phyloP scores from a whole-genome alignment of 2,797 vertebrate genomes.

The Sebastes wilsoni region DNA sequence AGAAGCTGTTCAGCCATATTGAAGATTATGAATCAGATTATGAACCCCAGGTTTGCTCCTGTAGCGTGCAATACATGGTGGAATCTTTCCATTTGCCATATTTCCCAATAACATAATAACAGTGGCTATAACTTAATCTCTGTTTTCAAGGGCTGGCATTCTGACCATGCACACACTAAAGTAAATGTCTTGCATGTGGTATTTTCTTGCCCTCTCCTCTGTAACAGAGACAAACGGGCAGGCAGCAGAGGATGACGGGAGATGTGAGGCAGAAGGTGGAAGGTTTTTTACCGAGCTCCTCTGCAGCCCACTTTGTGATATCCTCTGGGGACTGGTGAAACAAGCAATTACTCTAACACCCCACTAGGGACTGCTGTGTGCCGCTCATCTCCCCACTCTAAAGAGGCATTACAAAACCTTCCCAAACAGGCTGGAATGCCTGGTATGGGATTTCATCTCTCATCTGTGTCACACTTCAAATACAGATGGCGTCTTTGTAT shows the following conservation, averaged over 20 bases:
- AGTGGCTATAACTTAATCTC: neutral
- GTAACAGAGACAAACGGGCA: constrained; percentile 9
- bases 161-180: neutral
- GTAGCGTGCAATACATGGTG: too few species aligned
- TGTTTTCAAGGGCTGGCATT: neutral
- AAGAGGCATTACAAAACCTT: constrained; percentile 18
- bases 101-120: neutral
- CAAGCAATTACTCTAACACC: constrained; percentile 69
- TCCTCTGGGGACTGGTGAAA: constrained; percentile 53
- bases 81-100: neutral
- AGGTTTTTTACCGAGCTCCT: constrained; percentile 21
- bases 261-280: constrained; percentile 18
- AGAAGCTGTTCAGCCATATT: neutral
- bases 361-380: constrained; percentile 77
- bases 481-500: neutral
- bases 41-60: neutral
- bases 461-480: constrained; percentile 35
- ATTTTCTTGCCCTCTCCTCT: constrained; percentile 1
- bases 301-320: constrained; percentile 21
- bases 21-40: neutral
- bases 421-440: constrained; percentile 9
- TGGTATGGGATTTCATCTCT: constrained; percentile 28
- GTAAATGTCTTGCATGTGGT: neutral
- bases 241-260: constrained; percentile 8
- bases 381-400: constrained; percentile 41